phyloP scores from a whole-genome alignment of 2,797 vertebrate genomes.

The Coracias cyanogaster region DNA sequence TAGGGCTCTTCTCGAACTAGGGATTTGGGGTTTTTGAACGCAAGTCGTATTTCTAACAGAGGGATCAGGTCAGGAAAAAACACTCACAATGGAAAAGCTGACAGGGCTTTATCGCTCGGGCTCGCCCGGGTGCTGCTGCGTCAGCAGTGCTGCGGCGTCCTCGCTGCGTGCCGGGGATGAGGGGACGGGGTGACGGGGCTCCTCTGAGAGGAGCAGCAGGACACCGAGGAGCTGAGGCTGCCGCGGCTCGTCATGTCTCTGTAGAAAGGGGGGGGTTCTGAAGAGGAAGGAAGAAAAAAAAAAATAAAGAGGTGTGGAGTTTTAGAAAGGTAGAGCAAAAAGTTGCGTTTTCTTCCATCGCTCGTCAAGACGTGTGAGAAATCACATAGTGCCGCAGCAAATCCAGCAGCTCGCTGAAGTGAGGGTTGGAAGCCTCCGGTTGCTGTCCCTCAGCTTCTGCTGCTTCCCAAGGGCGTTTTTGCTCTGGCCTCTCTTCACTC shows the following conservation, averaged over 20 bases:
- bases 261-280: neutral
- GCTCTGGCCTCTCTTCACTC: neutral
- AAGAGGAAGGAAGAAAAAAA: fast-evolving
- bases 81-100: constrained; percentile 9
- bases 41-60: neutral
- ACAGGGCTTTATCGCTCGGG: neutral
- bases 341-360: neutral
- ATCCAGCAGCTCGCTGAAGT: neutral
- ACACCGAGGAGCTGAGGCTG: neutral
- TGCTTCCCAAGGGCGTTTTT: neutral
- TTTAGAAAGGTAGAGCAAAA: neutral
- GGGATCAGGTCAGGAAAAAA: neutral
- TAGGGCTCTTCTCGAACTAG: neutral
- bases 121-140: neutral
- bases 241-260: fast-evolving
- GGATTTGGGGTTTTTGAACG: neutral
- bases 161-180: fast-evolving
- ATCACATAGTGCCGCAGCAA: fast-evolving
- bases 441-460: neutral
- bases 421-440: neutral
- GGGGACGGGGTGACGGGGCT: neutral
- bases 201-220: neutral
- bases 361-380: neutral
- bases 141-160: neutral
- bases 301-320: neutral